These are phyloP conservation scores for Ceratina japonica DNA, from an alignment of 1,140 invertebrate species.

Conservation along the genomic window DNA sequence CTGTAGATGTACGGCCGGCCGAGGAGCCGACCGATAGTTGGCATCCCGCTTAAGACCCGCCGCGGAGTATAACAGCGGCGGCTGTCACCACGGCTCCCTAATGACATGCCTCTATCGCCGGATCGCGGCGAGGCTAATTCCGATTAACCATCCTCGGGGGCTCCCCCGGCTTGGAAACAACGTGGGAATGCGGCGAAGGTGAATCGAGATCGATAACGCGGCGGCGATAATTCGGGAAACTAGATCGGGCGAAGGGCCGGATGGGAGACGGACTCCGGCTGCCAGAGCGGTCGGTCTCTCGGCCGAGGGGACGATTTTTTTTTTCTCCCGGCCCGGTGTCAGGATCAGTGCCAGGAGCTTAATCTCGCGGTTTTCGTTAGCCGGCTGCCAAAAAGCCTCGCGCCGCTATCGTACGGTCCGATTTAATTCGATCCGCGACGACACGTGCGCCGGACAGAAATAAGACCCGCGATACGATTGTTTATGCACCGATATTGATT, in stretches of 20 bases:
- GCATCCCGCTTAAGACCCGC: no score
- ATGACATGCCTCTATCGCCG: slow-evolving; percentile 30
- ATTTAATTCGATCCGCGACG: slow-evolving; percentile 41
- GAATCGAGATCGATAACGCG: no score
- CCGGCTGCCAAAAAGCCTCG: slow-evolving; percentile 10
- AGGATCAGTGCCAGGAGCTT: slow-evolving; percentile 9
- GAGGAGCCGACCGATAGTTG: no score
- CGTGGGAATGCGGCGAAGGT: no score
- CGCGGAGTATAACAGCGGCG: slow-evolving; percentile 48
- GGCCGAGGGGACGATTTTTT: not conserved
- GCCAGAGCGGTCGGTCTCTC: no score
- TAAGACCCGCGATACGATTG: slow-evolving; percentile 42
- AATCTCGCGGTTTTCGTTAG: slow-evolving; percentile 14
- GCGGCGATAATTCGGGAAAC: no score
- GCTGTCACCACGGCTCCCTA: slow-evolving; percentile 53
- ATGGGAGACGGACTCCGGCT: no score
- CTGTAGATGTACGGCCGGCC: no score
- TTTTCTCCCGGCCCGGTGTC: no score
- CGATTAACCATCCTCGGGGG: no score
- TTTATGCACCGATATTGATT: slow-evolving; percentile 22
- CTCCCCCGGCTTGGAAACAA: not conserved
- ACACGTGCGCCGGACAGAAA: slow-evolving; percentile 45
- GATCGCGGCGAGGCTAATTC: slow-evolving; percentile 32
- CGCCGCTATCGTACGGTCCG: slow-evolving; percentile 20
- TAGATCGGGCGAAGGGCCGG: no score